Base-by-base conservation (phyloP, 2,797 vertebrate genomes). In the Crocodylus rhombifer region DNA sequence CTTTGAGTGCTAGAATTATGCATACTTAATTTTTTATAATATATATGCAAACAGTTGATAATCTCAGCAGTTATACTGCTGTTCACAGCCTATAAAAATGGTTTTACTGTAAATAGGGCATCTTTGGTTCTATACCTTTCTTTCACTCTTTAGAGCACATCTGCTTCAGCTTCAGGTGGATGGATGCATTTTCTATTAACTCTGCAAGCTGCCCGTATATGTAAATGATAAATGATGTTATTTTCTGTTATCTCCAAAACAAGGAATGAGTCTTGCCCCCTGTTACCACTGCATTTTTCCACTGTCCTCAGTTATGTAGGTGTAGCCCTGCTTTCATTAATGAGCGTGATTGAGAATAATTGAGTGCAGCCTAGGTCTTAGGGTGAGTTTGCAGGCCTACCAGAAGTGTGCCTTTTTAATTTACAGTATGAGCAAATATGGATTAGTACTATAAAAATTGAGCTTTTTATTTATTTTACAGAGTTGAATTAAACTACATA, bases 211-310 rank as follows among this genome's bases (percentile, higher is more conserved):
- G 10, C 55, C 42, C 42, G 58, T 78, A 17, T 25, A 75, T 77
- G 14, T 51, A 80, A 62, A 9, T 76, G 4, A 56, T 51, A 82
- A 20, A 16, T 69, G 3, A 28, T 0, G 0, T 77, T 51, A 2
- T 87, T 61, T 85, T 80, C 14, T 51, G 42, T 3, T 51, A 51
- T 51, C 42, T 51, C 42, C 42, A 51, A 51, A 51, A 51, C 42
- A 51, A 51, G 4, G n/a, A 13, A 63, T 15, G 80, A 7, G 51
- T 67, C 4, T 4, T 8, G 14, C 82, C 12, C 3, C 73, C 14
- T 76, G 1, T 83, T 88, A 14, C 80, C 18, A 57, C 65, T 83
- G 30, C 81, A 33, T 36, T 58, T 55, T 26, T 75, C 67, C 20
- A 17, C 12, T 36, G 30, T 36, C 18, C 30, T 69, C 30, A 18